phyloP scores from a whole-genome alignment of 2,113 vertebrate genomes.

The Glaucomys volans region DNA sequence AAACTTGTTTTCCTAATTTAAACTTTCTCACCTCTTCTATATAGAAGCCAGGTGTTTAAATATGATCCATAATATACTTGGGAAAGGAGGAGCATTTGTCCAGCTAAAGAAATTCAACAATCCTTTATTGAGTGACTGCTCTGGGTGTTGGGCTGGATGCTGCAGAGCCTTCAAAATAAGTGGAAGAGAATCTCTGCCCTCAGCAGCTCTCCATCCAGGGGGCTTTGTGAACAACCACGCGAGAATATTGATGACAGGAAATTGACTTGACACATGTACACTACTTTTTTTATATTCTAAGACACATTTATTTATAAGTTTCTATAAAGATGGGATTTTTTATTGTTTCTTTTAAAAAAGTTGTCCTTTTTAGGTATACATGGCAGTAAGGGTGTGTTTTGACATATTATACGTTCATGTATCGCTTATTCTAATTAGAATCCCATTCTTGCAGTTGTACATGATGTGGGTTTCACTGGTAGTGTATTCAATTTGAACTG shows the following conservation, averaged over 20 bases:
- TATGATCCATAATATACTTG: background rate
- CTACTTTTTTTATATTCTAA: too few relatives aligned
- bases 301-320: too few relatives aligned
- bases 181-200: background rate
- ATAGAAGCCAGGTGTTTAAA: slow-evolving; percentile 15
- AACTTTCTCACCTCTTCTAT: background rate
- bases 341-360: too few relatives aligned
- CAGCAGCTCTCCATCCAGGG: background rate
- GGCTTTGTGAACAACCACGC: background rate
- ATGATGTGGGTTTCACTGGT: too few relatives aligned
- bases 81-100: slow-evolving; percentile 11
- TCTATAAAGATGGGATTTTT: too few relatives aligned
- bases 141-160: background rate
- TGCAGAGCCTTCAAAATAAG: slow-evolving; percentile 5
- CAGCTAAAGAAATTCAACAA: slow-evolving; percentile 44
- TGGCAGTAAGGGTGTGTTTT: too few relatives aligned
- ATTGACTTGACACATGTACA: background rate
- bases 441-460: too few relatives aligned
- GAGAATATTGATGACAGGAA: slow-evolving; percentile 34
- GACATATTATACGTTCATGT: too few relatives aligned
- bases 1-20: slow-evolving; percentile 42
- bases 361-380: too few relatives aligned
- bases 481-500: background rate
- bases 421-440: too few relatives aligned
- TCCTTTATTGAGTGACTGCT: slow-evolving; percentile 27